Percentiles rank a stretch among this genome's conserved stretches.
phyloP scores from a whole-genome alignment of 2,113 vertebrate genomes.

The Halichoeres trimaculatus region DNA sequence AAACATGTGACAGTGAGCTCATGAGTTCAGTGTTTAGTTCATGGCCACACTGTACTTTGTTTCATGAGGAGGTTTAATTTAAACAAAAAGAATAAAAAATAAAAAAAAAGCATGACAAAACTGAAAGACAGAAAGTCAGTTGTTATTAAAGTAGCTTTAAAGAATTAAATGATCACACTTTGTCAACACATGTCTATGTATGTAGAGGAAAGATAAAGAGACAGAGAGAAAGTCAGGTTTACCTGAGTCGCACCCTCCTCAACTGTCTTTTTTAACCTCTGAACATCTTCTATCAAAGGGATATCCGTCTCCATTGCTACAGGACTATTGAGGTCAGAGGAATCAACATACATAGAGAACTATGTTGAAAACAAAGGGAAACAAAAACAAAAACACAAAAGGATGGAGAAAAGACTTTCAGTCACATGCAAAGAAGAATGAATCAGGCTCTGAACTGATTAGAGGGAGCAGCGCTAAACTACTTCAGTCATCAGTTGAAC shows the following conservation, averaged over 20 bases:
- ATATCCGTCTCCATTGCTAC: conserved; percentile 97
- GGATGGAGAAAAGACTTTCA: conserved; percentile 73
- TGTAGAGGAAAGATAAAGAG: conserved; percentile 36
- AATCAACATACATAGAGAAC: conserved; percentile 90
- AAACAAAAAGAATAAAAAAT: not conserved
- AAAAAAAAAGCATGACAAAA: not conserved
- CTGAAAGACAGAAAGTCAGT: conserved; percentile 4
- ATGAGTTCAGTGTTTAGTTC: conserved; percentile 65
- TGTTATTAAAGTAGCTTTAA: conserved; percentile 1
- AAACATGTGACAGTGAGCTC: conserved; percentile 33
- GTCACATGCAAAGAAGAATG: conserved; percentile 76
- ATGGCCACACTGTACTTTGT: not conserved
- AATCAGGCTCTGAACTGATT: conserved; percentile 37
- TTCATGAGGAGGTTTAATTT: not conserved
- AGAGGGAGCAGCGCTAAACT: conserved; percentile 12
- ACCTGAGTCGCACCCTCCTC: conserved; percentile 93
- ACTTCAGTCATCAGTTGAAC: not conserved
- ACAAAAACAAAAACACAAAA: conserved; percentile 61
- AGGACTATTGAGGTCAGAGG: conserved; percentile 90
- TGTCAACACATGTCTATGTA: not conserved
- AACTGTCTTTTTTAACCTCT: conserved; percentile 95
- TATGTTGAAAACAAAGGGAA: conserved; percentile 85
- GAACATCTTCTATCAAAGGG: conserved; percentile 95
- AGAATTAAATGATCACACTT: conserved; percentile 1
- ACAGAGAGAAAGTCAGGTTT: conserved; percentile 81